These are phyloP conservation scores for Riparia riparia DNA, from an alignment of 2,113 vertebrate species.

Conservation along the genomic window DNA sequence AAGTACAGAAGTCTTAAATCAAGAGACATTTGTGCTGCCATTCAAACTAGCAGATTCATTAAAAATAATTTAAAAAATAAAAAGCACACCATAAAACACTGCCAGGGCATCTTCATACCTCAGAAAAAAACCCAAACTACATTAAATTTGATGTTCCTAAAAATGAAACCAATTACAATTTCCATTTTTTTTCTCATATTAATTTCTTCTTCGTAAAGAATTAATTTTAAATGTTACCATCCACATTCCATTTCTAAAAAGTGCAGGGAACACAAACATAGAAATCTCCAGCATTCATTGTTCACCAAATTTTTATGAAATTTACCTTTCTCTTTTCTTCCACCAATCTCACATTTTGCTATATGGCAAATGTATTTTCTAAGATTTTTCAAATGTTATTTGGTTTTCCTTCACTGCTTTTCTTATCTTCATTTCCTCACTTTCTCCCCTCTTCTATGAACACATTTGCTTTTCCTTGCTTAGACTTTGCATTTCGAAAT, in stretches of 20 bases:
- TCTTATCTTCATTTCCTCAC: neutral
- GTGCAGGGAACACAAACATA: neutral
- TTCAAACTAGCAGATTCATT: neutral
- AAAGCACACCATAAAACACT: neutral
- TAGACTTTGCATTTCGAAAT: neutral
- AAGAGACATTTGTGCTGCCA: neutral
- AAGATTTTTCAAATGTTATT: neutral
- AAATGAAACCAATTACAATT: neutral
- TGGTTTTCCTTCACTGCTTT: neutral
- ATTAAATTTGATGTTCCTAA: neutral
- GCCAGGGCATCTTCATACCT: neutral
- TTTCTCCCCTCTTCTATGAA: neutral
- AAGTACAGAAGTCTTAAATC: slow-evolving; percentile 8
- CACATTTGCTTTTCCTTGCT: accelerated
- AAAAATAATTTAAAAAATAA: neutral
- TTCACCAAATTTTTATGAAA: neutral
- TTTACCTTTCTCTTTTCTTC: neutral
- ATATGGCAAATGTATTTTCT: neutral
- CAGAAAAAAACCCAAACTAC: neutral
- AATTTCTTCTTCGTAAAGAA: neutral
- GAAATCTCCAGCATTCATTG: neutral
- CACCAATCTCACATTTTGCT: neutral
- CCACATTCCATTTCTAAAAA: neutral
- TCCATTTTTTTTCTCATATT: neutral
- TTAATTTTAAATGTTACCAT: neutral